Conservation (phyloP, 2,113 vertebrate genomes). For the Vidua macroura region DNA sequence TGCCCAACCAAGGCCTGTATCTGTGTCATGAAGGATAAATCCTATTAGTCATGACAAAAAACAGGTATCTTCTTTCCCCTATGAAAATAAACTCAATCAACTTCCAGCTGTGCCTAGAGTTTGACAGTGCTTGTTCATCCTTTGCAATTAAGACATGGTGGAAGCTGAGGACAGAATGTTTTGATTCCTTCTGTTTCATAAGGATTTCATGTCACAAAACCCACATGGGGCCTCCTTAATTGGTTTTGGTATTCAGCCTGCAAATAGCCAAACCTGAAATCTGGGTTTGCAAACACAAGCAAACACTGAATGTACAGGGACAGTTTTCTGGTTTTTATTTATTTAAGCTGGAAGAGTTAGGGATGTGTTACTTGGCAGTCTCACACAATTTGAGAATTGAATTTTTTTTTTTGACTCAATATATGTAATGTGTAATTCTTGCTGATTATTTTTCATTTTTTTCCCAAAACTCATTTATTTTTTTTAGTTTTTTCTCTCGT, state of each 20-base stretch:
- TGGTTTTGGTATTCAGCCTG: not conserved
- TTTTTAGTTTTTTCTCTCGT: not conserved
- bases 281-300: not conserved
- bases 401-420: not conserved
- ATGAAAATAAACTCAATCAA: not conserved
- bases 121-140: not conserved
- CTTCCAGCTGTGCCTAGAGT: not conserved
- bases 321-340: not conserved
- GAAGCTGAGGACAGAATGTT: not conserved
- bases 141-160: not conserved
- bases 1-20: not conserved
- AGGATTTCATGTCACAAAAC: not conserved
- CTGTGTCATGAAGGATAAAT: not conserved
- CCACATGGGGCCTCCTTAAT: not conserved
- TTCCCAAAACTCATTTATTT: accelerated
- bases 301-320: not conserved
- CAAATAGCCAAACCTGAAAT: not conserved
- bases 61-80: not conserved
- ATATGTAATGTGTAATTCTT: not conserved
- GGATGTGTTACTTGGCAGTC: not conserved
- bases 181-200: not conserved
- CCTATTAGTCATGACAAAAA: not conserved
- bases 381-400: not conserved
- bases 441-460: not conserved
- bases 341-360: not conserved